Base-by-base conservation (phyloP, 2,797 vertebrate species). In the Phoebastria nigripes region DNA sequence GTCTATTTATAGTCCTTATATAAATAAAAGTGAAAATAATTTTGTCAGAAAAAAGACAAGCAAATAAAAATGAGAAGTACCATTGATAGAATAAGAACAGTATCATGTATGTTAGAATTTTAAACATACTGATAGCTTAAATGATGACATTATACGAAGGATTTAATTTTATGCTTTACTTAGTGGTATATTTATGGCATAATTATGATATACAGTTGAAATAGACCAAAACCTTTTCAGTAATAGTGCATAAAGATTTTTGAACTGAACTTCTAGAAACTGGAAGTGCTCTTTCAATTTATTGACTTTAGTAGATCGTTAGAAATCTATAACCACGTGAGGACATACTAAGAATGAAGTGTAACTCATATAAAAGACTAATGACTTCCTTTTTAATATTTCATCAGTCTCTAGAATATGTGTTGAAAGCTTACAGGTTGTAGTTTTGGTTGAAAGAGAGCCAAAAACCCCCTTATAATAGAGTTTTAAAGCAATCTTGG, bases 311-410 rank as follows among this genome's bases (percentile, higher is more conserved):
- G 66, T 69, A 79, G 49, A 76, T 69, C 2, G 1, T 73, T 80
- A 79, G 87, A 82, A 95, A 89, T 72, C 46, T 87, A 62, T 84
- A 91, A 76, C 37, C 24, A 62, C 2, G 3, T 79, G 62, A 84
- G 35, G 28, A 79, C 24, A 83, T 59, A 54, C 13, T 59, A 86
- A 82, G 61, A 87, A 95, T 81, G 70, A 89, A 81, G 29, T 35
- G 61, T 3, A 79, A 62, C 20, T 74, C 14, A 2, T 56, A 69
- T 87, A 61, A 90, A 95, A 92, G 66, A 87, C 51, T 79, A 63
- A 92, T 78, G 7, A 79, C 73, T 93, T 90, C 58, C 54, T 89
- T 87, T 93, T 92, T 46, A 87, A 78, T 87, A 54, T 72, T 86
- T 96, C 54, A 78, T 63, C 52, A 84, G 5, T 35, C 24, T 82